Evolutionary conservation across 1,140 invertebrate genomes (phyloP).

Genomic region (Pseudomyrmex cubaensis): DNA sequence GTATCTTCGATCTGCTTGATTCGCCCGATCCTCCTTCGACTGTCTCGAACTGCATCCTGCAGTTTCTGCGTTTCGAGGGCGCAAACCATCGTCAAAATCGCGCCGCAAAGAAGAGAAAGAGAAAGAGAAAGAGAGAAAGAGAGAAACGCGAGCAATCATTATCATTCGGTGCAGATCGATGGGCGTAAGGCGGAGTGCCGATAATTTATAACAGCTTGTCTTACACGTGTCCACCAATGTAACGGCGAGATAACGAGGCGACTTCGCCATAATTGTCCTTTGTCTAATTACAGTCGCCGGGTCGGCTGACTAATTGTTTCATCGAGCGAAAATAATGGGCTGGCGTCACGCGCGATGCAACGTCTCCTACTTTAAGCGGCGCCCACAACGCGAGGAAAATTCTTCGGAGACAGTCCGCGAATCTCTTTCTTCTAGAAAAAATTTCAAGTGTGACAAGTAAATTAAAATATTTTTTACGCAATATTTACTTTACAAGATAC

Average conservation of each 20-base stretch:
- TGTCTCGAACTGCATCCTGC: conserved; percentile 5
- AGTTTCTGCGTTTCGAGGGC: conserved; percentile 25
- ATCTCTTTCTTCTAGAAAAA: not conserved
- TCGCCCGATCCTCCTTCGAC: not conserved
- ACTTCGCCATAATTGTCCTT: conserved; percentile 69
- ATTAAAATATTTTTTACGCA: too few species aligned
- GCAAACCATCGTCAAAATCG: conserved; percentile 31
- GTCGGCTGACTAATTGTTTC: conserved; percentile 75
- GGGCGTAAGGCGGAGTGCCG: conserved; percentile 50
- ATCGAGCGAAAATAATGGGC: conserved; percentile 75
- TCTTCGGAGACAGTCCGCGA: not conserved
- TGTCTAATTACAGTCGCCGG: conserved; percentile 70
- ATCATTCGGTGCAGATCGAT: conserved; percentile 51
- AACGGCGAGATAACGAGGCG: conserved; percentile 66
- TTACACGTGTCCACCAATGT: conserved; percentile 65
- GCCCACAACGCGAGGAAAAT: conserved; percentile 1
- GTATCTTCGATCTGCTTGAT: conserved; percentile 32
- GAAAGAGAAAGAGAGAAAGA: not conserved
- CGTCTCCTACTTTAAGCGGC: conserved; percentile 33
- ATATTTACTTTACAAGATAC: too few species aligned
- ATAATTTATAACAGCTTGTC: conserved; percentile 68
- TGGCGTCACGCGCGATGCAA: conserved; percentile 70
- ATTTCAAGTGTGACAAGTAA: not conserved
- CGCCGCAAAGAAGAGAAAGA: not conserved
- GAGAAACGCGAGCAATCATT: conserved; percentile 58